Base-by-base conservation (phyloP, 2,113 vertebrate species). In the Mus pahari region DNA sequence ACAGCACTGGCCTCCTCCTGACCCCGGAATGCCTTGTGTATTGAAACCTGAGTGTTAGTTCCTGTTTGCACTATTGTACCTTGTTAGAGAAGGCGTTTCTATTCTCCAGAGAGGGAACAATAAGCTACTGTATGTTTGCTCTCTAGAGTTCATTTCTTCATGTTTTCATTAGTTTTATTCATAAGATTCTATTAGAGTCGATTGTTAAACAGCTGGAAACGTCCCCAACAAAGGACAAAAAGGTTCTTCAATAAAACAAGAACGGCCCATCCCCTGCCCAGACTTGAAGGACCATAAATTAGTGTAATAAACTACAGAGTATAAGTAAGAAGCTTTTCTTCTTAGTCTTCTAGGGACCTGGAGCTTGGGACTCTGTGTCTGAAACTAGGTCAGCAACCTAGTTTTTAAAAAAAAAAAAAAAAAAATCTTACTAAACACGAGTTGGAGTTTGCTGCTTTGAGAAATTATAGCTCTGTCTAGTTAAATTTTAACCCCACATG, bases 221-320 rank as follows among this genome's bases (percentile, higher is more conserved):
- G 0, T 97, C 97, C 89, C 97, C 97, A 96, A 96, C 95, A 97
- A 96, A 96, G 97, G 96, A 98, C 97, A 98, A 97, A 98, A 98
- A 97, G 97, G 95, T 97, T 97, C 97, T 98, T 97, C 98, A 96
- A 97, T 98, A 97, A 98, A 97, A 95, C 95, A 97, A 97, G 96
- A 97, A 97, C 89, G 94, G 94, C 70, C 71, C 64, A 94, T 93
- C 90, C 70, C 45, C 91, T 98, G 97, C 94, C 96, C 92, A 98
- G 66, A 86, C 88, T 92, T 68, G 89, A 97, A 86, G 53, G 90
- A 96, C n/a, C 66, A 31, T 93, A 97, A 98, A 97, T 96, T 95
- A 95, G 83, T 91, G 83, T 94, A 94, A 96, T 97, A 98, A 96
- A 96, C 74, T 87, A 19, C 77, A 97, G 96, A 96, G 92, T 93